A percentile compares a stretch with the other conserved stretches of the same genome.
phyloP scores from a whole-genome alignment of 2,113 vertebrate genomes.

The Myotis yumanensis region DNA sequence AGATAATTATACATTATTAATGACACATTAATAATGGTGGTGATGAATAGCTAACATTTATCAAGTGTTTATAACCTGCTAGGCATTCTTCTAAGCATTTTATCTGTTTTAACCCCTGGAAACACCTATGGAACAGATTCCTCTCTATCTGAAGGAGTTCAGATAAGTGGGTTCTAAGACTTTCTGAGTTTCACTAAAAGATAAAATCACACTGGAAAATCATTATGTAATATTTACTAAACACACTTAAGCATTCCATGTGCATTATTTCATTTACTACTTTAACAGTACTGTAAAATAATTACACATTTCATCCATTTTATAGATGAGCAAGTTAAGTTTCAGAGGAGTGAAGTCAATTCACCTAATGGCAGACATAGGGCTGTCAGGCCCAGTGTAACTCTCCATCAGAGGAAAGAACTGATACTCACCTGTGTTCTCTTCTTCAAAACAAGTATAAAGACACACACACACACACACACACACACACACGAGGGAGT shows the following conservation, averaged over 20 bases:
- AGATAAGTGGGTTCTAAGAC: background rate
- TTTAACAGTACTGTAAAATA: background rate
- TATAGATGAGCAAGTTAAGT: background rate
- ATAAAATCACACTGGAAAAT: background rate
- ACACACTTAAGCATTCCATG: background rate
- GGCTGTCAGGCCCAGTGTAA: background rate
- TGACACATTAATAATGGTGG: conserved; percentile 14
- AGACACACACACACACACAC: too few species aligned
- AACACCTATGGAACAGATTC: background rate
- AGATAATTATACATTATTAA: conserved; percentile 49
- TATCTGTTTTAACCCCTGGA: conserved; percentile 12
- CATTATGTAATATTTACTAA: background rate
- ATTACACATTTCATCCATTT: background rate
- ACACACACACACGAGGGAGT: too few species aligned
- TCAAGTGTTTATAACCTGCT: conserved; percentile 16
- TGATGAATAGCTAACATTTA: conserved; percentile 51
- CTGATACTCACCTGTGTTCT: background rate
- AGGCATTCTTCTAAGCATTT: background rate
- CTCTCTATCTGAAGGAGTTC: background rate
- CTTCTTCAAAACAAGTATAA: background rate
- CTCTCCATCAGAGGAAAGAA: background rate
- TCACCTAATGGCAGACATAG: background rate
- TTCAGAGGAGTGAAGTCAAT: background rate
- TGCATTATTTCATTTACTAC: background rate
- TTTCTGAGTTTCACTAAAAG: background rate